Evolutionary conservation across 2,113 vertebrate genomes (phyloP).

Genomic region (Capricornis sumatraensis): DNA sequence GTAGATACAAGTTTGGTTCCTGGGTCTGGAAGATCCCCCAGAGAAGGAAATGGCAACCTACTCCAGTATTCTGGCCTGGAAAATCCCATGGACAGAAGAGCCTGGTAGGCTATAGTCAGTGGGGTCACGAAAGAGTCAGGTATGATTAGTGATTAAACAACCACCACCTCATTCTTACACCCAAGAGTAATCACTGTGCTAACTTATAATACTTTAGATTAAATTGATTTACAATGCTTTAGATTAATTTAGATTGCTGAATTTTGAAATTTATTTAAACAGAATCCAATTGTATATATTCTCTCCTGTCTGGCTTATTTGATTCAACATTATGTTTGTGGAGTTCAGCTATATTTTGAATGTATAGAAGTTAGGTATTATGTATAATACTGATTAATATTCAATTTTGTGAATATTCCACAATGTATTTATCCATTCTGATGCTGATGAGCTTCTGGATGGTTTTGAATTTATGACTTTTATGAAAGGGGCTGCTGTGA

Average conservation of each 20-base stretch:
- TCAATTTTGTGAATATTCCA: not conserved
- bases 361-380: not conserved
- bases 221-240: not conserved
- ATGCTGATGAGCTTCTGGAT: not conserved
- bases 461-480: not conserved
- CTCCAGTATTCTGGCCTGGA: not conserved
- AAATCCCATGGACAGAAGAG: not conserved
- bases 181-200: not conserved
- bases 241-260: not conserved
- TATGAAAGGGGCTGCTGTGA: not conserved
- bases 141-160: not conserved
- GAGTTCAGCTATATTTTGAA: not conserved
- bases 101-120: not conserved
- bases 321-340: not conserved
- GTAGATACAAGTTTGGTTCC: not conserved
- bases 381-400: not conserved
- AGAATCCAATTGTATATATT: not conserved
- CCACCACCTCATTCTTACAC: not conserved
- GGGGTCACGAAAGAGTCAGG: not conserved
- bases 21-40: not conserved
- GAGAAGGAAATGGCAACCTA: not conserved
- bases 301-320: not conserved
- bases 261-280: not conserved
- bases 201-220: not conserved
- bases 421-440: not conserved